Conservation (phyloP, 2,888 invertebrate genomes). For the Zaprionus obscuricornis region DNA sequence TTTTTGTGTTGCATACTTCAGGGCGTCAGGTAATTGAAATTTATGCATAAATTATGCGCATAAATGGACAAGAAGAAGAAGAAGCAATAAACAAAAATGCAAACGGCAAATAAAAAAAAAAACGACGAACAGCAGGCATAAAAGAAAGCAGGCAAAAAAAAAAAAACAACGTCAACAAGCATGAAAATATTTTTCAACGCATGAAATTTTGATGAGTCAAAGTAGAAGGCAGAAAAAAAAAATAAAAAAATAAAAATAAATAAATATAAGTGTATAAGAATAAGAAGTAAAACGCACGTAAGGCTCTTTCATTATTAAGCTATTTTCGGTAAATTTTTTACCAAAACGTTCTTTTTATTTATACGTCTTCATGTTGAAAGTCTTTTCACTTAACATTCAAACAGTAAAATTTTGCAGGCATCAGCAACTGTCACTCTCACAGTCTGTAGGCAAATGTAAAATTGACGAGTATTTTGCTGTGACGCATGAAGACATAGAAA, state of each 20-base stretch:
- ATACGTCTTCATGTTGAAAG: background rate
- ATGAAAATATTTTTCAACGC: conserved; percentile 41
- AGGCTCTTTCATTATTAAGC: conserved; percentile 63
- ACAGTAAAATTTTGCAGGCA: background rate
- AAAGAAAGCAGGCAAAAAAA: conserved; percentile 2
- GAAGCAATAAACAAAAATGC: conserved; percentile 61
- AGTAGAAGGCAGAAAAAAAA: background rate
- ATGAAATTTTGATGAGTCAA: conserved; percentile 66
- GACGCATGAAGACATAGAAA: background rate
- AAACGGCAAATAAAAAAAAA: conserved; percentile 11
- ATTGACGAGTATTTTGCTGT: conserved; percentile 27
- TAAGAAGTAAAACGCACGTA: conserved; percentile 25
- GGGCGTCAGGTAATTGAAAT: conserved; percentile 66
- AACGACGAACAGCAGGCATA: conserved; percentile 8
- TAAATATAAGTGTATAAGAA: no score
- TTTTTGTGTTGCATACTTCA: conserved; percentile 40
- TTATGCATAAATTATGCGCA: conserved; percentile 75
- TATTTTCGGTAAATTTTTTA: conserved; percentile 47
- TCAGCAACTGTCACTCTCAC: conserved; percentile 23
- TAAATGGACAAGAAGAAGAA: conserved; percentile 65
- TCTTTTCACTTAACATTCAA: no score
- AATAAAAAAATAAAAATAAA: no score
- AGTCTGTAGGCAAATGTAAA: conserved; percentile 42
- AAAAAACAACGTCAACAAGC: conserved; percentile 8
- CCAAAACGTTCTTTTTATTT: background rate